Percentiles rank a stretch among this genome's conserved stretches.
These are phyloP conservation scores for Cantharis rustica DNA, from an alignment of 2,888 invertebrate genomes.

Conservation along the genomic window DNA sequence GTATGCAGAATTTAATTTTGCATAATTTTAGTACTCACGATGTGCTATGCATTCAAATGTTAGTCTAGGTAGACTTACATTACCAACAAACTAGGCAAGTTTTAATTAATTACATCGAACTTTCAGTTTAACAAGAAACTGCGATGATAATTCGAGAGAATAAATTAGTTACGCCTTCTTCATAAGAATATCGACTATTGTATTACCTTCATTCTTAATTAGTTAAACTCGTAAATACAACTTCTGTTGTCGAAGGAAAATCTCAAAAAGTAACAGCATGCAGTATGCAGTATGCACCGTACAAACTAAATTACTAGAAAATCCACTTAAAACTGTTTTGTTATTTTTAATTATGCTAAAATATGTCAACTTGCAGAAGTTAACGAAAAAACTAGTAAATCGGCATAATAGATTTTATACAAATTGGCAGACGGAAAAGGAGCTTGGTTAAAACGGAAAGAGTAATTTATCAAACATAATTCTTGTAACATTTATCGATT, in stretches of 20 bases:
- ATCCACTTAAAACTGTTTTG: not conserved
- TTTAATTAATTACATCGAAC: slow-evolving; percentile 28
- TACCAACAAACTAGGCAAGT: slow-evolving; percentile 22
- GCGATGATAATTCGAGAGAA: not conserved
- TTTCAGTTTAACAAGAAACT: slow-evolving; percentile 5
- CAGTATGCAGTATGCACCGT: not conserved
- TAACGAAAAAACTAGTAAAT: not conserved
- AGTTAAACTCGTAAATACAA: not conserved
- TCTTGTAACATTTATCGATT: not conserved
- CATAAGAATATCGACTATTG: not conserved
- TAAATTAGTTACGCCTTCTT: not conserved
- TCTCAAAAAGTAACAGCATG: not conserved
- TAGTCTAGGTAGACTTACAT: slow-evolving; percentile 10
- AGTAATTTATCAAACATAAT: no score
- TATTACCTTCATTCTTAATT: not conserved
- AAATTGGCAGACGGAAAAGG: no score
- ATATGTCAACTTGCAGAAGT: no score
- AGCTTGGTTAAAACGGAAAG: no score
- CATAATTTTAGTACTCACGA: not conserved
- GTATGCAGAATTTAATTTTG: not conserved
- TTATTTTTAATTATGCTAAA: no score
- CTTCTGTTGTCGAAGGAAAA: not conserved
- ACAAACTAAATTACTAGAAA: not conserved
- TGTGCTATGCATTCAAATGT: slow-evolving; percentile 4
- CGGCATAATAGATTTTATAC: not conserved